Percentiles rank a stretch among this genome's conserved stretches.
Evolutionary conservation across 2,113 vertebrate genomes (phyloP).

Genomic region (Romanogobio albipinnatus): DNA sequence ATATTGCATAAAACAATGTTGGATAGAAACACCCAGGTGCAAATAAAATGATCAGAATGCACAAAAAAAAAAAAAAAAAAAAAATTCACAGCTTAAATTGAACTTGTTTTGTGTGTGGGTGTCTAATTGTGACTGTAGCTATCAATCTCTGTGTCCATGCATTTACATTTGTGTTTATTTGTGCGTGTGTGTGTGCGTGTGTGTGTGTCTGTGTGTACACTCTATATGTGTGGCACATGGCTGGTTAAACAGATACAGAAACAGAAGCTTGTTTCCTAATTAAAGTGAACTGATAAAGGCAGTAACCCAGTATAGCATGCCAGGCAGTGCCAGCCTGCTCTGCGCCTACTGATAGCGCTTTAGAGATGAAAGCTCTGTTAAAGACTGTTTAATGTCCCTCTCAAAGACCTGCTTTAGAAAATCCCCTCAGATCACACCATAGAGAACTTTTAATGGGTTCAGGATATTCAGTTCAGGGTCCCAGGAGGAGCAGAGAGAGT

Average conservation of each 20-base stretch:
- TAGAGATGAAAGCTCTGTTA: conserved; percentile 53
- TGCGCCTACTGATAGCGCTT: conserved; percentile 59
- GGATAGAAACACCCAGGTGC: too few species aligned
- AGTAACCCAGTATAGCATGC: conserved; percentile 65
- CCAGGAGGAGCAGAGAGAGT: conserved; percentile 34
- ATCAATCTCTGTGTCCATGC: neutral
- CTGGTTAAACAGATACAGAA: conserved; percentile 64
- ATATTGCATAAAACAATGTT: neutral
- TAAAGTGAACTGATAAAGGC: conserved; percentile 68
- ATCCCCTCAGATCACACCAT: conserved; percentile 47
- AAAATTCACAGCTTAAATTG: neutral
- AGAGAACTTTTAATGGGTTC: conserved; percentile 59
- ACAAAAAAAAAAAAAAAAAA: too few species aligned
- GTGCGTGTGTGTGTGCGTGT: neutral
- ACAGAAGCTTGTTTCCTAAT: conserved; percentile 68
- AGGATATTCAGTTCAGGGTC: conserved; percentile 43
- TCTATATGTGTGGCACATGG: conserved; percentile 36
- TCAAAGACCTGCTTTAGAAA: conserved; percentile 52
- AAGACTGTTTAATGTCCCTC: conserved; percentile 45
- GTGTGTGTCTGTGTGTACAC: conserved; percentile 16
- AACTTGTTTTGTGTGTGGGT: neutral
- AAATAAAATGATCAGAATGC: too few species aligned
- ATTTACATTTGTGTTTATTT: neutral
- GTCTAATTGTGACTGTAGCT: neutral
- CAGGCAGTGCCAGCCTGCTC: conserved; percentile 59